Conservation (phyloP, 2,113 vertebrate species). For the Xenus cinereus region DNA sequence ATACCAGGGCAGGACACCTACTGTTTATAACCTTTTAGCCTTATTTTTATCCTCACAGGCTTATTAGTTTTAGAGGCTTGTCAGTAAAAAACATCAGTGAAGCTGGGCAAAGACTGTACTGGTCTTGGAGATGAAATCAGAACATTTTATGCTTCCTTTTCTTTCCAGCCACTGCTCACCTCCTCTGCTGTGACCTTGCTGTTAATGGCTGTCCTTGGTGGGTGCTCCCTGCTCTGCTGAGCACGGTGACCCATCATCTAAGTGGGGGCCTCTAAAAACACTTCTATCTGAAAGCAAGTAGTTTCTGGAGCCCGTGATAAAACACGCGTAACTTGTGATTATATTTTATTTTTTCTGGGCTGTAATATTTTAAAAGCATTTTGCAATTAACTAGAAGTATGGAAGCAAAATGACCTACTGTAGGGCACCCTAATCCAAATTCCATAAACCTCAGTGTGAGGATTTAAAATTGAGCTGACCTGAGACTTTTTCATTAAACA, state of each 20-base stretch:
- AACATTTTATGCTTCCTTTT: neutral
- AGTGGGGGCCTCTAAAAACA: neutral
- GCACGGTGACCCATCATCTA: rapidly evolving
- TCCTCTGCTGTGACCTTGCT: neutral
- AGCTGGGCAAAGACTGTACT: neutral
- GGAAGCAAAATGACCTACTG: neutral
- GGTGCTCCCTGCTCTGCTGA: neutral
- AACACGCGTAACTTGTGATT: neutral
- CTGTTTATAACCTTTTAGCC: neutral
- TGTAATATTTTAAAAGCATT: neutral
- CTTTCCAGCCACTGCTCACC: neutral
- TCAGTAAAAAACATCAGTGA: neutral
- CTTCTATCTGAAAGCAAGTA: neutral
- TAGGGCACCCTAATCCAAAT: neutral
- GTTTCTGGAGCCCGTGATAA: neutral
- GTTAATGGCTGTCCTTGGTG: neutral
- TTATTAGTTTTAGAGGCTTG: neutral
- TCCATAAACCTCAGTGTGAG: neutral
- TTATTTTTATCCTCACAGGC: neutral
- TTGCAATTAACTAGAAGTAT: neutral
- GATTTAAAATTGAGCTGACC: neutral
- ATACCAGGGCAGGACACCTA: neutral
- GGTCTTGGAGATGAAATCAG: neutral
- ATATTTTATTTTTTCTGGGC: neutral
- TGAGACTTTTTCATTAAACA: neutral